phyloP scores from a whole-genome alignment of 2,797 vertebrate species.

The Microhierax caerulescens region DNA sequence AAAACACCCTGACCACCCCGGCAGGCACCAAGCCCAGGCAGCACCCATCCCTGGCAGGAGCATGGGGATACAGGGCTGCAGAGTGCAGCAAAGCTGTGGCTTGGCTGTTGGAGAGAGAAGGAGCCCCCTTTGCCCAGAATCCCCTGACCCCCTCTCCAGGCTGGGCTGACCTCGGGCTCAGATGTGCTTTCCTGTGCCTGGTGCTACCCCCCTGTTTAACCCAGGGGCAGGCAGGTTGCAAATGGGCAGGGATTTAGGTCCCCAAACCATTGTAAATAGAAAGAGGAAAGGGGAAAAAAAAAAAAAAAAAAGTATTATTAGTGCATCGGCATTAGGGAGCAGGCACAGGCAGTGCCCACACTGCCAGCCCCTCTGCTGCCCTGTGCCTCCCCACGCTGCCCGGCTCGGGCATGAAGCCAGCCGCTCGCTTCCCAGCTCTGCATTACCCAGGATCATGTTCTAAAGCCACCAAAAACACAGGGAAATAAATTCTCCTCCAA shows the following conservation, averaged over 20 bases:
- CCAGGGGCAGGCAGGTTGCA: neutral
- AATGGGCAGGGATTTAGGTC: neutral
- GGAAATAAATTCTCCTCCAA: neutral
- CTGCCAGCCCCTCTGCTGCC: neutral
- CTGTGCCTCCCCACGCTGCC: rapidly evolving
- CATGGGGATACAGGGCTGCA: rapidly evolving
- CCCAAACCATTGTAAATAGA: neutral
- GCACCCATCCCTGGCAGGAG: rapidly evolving
- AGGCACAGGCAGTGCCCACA: rapidly evolving
- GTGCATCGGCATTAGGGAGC: rapidly evolving
- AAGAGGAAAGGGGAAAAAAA: neutral
- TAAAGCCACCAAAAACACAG: neutral
- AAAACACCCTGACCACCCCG: rapidly evolving
- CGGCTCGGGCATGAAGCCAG: rapidly evolving
- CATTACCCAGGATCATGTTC: neutral
- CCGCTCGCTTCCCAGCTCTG: neutral
- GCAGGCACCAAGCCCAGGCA: neutral
- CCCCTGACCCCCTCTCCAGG: rapidly evolving
- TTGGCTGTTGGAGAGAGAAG: neutral
- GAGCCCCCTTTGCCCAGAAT: neutral
- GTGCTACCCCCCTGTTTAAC: neutral
- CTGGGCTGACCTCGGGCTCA: neutral
- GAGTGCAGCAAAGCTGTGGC: neutral
- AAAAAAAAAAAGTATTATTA: rapidly evolving
- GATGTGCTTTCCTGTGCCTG: rapidly evolving